Evolutionary conservation across 2,888 invertebrate species (phyloP).

Genomic region (Lymantria monacha): DNA sequence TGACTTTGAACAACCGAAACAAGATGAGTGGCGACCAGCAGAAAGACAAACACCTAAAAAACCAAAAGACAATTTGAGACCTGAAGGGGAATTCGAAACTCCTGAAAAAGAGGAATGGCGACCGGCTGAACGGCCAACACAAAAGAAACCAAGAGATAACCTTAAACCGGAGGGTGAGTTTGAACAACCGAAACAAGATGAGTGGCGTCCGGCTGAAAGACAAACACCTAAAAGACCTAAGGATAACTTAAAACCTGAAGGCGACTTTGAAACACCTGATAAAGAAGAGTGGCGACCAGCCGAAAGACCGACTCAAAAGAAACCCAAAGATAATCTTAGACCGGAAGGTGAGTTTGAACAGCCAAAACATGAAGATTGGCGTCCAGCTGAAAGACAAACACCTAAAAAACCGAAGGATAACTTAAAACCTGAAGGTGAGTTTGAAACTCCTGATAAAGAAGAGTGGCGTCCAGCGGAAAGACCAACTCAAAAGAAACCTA

Average conservation of each 20-base stretch:
- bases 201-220: background rate
- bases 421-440: constrained; percentile 77
- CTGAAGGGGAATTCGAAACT: constrained; percentile 79
- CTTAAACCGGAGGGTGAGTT: constrained; percentile 80
- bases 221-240: constrained; percentile 45
- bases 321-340: constrained; percentile 66
- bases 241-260: constrained; percentile 66
- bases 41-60: constrained; percentile 19
- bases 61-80: constrained; percentile 71
- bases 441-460: constrained; percentile 60
- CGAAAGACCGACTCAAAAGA: constrained; percentile 56
- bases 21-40: constrained; percentile 51
- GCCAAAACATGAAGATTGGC: constrained; percentile 59
- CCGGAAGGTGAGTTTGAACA: constrained; percentile 39
- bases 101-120: constrained; percentile 51
- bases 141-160: constrained; percentile 57
- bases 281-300: constrained; percentile 60
- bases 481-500: constrained; percentile 55
- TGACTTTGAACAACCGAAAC: constrained; percentile 67
- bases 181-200: constrained; percentile 31
- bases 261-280: constrained; percentile 76
- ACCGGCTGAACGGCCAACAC: constrained; percentile 63
- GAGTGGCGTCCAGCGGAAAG: constrained; percentile 73
- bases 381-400: constrained; percentile 46
- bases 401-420: constrained; percentile 76